phyloP scores from a whole-genome alignment of 1,140 invertebrate genomes.

The Gryllus bimaculatus region DNA sequence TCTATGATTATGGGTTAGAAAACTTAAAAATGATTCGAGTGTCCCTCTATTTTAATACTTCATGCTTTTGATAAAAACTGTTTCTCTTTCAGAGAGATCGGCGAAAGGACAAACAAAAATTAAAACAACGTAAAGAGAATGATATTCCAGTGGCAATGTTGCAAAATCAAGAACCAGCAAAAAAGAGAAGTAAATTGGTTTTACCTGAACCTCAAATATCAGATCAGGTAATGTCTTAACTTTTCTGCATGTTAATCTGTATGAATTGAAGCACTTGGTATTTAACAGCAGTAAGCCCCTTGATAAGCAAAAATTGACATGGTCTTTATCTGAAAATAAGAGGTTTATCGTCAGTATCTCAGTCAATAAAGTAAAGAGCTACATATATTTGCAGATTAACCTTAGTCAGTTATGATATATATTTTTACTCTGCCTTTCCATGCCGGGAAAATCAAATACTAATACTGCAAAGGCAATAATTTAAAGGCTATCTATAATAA shows the following conservation, averaged over 20 bases:
- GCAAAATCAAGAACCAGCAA: conserved; percentile 78
- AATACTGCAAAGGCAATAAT: too few relatives aligned
- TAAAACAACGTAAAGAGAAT: conserved; percentile 93
- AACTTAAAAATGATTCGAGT: neutral
- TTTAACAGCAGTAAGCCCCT: too few relatives aligned
- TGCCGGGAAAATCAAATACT: too few relatives aligned
- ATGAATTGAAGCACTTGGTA: neutral
- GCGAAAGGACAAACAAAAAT: conserved; percentile 82
- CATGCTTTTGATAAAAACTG: conserved; percentile 20
- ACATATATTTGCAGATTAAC: too few relatives aligned
- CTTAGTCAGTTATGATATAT: too few relatives aligned
- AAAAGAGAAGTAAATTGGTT: conserved; percentile 92
- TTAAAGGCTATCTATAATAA: too few relatives aligned
- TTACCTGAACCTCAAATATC: conserved; percentile 95
- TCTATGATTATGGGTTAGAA: too few relatives aligned
- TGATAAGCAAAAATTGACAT: too few relatives aligned
- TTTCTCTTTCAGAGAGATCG: conserved; percentile 48
- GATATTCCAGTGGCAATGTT: conserved; percentile 88
- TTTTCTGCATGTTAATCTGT: neutral
- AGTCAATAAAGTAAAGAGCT: too few relatives aligned
- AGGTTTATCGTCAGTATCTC: too few relatives aligned
- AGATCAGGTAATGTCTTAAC: conserved; percentile 52
- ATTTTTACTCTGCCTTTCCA: too few relatives aligned
- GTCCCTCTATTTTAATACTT: neutral
- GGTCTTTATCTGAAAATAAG: too few relatives aligned